These are phyloP conservation scores for Zaprionus camerounensis DNA, from an alignment of 1,140 invertebrate species.

Conservation along the genomic window DNA sequence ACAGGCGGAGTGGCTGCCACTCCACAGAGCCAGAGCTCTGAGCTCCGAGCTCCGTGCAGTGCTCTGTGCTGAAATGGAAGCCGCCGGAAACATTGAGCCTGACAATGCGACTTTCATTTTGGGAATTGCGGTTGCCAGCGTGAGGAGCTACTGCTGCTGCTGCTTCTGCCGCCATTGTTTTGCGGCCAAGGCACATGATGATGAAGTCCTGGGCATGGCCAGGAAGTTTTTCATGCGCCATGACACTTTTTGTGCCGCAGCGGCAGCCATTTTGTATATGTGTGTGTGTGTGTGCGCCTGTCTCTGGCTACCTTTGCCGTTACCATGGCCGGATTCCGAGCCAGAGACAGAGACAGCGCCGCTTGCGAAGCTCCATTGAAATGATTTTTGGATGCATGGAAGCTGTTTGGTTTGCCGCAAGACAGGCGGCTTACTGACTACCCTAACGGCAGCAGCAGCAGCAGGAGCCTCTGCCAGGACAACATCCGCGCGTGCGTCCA, in stretches of 20 bases:
- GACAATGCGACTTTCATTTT: conserved; percentile 80
- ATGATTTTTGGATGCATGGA: conserved; percentile 81
- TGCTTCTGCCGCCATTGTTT: conserved; percentile 65
- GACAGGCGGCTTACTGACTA: conserved; percentile 70
- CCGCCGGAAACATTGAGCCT: conserved; percentile 78
- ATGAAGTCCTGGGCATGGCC: conserved; percentile 53
- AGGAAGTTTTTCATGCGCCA: conserved; percentile 82
- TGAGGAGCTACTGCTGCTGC: conserved; percentile 55
- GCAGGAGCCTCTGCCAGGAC: conserved; percentile 39
- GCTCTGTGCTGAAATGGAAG: conserved; percentile 18
- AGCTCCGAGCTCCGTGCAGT: conserved; percentile 9
- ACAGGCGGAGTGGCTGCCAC: conserved; percentile 32
- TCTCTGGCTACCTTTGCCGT: conserved; percentile 65
- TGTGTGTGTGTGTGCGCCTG: conserved; percentile 18
- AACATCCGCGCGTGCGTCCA: conserved; percentile 60
- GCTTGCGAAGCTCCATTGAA: conserved; percentile 54
- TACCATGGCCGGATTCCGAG: conserved; percentile 30
- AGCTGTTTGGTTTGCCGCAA: conserved; percentile 77
- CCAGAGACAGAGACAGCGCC: conserved; percentile 31
- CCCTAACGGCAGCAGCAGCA: neutral
- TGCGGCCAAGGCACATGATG: conserved; percentile 57
- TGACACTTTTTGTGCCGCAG: conserved; percentile 78
- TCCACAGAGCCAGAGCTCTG: neutral
- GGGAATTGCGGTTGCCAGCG: conserved; percentile 27
- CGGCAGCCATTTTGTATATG: conserved; percentile 70